Conservation (phyloP, 2,797 vertebrate species). For the Cuniculus paca region DNA sequence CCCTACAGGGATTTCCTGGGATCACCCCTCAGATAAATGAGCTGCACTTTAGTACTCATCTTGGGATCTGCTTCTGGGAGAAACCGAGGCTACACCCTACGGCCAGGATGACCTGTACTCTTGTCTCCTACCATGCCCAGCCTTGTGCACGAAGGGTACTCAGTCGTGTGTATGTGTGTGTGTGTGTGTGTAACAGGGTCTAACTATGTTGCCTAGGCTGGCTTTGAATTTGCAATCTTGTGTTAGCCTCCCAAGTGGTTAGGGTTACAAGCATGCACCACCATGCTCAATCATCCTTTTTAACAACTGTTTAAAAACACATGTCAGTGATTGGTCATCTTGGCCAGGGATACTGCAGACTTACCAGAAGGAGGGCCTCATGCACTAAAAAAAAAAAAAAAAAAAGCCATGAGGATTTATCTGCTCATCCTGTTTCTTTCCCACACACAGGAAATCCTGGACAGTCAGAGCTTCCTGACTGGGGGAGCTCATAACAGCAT, state of each 20-base stretch:
- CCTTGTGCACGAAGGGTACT: background rate
- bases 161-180: background rate
- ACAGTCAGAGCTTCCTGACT: constrained; percentile 73
- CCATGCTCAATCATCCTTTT: background rate
- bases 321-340: background rate
- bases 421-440: constrained; percentile 77
- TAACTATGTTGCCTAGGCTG: background rate
- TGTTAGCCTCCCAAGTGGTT: background rate
- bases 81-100: background rate
- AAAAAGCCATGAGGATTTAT: constrained; percentile 58
- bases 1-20: background rate
- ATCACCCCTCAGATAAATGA: background rate
- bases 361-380: constrained; percentile 25
- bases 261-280: background rate
- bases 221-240: background rate
- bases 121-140: background rate
- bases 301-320: background rate
- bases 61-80: background rate
- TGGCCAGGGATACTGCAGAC: constrained; percentile 2
- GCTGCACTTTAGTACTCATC: background rate
- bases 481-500: background rate
- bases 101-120: background rate
- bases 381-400: background rate
- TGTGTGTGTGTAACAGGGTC: background rate
- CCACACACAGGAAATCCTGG: constrained; percentile 79